Evolutionary conservation across 2,797 vertebrate species (phyloP).

Genomic region (Enteromius paludinosus): DNA sequence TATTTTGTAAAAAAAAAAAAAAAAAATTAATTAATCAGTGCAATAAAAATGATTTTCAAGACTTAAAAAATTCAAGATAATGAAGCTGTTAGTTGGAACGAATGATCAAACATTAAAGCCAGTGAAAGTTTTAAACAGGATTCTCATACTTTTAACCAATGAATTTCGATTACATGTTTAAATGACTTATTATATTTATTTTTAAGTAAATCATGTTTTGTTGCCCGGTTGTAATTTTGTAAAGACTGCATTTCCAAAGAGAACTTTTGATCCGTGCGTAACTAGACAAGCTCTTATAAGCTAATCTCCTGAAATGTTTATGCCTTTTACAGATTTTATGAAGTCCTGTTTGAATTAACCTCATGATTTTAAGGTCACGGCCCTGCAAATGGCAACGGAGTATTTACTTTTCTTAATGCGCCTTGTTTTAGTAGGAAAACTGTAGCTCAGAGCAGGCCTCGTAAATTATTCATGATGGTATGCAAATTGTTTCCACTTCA

Average conservation of each 20-base stretch:
- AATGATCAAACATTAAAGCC: not conserved
- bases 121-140: not conserved
- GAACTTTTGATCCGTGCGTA: not conserved
- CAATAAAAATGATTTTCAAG: not conserved
- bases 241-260: not conserved
- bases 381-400: not conserved
- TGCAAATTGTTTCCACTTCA: slow-evolving; percentile 34
- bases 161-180: not conserved
- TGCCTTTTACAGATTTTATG: not conserved
- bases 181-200: not conserved
- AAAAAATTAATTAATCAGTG: not conserved
- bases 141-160: not conserved
- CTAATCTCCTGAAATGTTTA: not conserved
- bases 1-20: not conserved
- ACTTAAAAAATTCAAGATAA: not conserved
- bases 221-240: not conserved
- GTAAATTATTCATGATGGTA: slow-evolving; percentile 24
- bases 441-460: slow-evolving; percentile 34
- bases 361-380: slow-evolving; percentile 23
- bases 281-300: not conserved
- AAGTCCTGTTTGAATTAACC: not conserved
- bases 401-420: slow-evolving; percentile 39
- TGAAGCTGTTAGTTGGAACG: rapidly evolving
- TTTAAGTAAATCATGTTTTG: not conserved
- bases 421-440: slow-evolving; percentile 39